Conservation (phyloP, 2,113 vertebrate species). For the Cololabis saira region DNA sequence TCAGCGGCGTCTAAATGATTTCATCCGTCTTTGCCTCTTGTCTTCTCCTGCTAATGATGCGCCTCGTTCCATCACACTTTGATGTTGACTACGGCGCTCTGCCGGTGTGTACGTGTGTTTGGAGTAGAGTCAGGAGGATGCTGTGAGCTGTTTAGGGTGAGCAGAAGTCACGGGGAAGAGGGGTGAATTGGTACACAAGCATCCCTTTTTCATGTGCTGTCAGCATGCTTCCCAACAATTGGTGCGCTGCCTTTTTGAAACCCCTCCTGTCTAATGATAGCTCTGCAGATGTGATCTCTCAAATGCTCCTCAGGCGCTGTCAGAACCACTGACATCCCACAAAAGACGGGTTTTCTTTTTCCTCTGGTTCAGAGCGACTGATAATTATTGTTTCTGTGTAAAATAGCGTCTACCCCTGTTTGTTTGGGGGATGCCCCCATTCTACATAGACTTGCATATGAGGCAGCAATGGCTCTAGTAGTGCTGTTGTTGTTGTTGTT, state of each 20-base stretch:
- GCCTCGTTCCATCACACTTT: conserved; percentile 68
- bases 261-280: conserved; percentile 58
- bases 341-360: conserved; percentile 28
- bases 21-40: conserved; percentile 62
- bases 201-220: conserved; percentile 63
- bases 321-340: conserved; percentile 54
- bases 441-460: conserved; percentile 3
- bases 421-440: conserved; percentile 39
- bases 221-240: conserved; percentile 49
- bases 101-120: conserved; percentile 4
- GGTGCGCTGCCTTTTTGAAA: conserved; percentile 46
- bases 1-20: conserved; percentile 70
- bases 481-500: background rate
- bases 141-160: conserved; percentile 47
- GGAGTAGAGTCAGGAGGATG: conserved; percentile 15
- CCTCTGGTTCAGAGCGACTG: conserved; percentile 26
- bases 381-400: conserved; percentile 50
- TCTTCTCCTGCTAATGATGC: conserved; percentile 74
- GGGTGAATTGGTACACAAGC: conserved; percentile 58
- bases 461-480: background rate
- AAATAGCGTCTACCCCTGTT: conserved; percentile 24
- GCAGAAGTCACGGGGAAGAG: conserved; percentile 1
- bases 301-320: conserved; percentile 47
- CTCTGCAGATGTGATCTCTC: conserved; percentile 49
- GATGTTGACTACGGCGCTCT: conserved; percentile 65